Evolutionary conservation across 2,797 vertebrate genomes (phyloP), one percentile per base, ranked within the genome.

Genomic region (Eutrigla gurnardus): DNA sequence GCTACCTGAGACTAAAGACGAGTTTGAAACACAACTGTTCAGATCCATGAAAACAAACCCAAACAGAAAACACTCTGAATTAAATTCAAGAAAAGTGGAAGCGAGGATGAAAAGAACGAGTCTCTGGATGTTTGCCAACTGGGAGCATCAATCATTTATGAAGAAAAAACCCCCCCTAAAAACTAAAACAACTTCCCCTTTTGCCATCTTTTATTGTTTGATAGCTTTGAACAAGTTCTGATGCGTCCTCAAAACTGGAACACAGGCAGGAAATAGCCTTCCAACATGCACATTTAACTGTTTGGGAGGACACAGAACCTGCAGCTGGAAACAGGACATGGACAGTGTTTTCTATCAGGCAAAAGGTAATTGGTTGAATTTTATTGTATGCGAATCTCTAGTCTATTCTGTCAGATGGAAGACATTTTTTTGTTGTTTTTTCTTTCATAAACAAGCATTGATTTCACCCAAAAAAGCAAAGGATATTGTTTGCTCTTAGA

Each of bases 161-260:
- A 25, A 65, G 67, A 67, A 72, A 71, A 75, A 78, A 73, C n/a
- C n/a, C n/a, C n/a, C n/a, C 25, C 25, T 25, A 25, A 25, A 25
- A 25, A 25, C 25, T 66, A 68, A 78, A 71, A 36, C 54, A 65
- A 58, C 75, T 70, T 81, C 70, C 76, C 35, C 53, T 73, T 65
- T 73, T 70, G 62, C 69, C 66, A 53, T 76, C 77, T 84, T 82
- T 70, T 50, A 66, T 81, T 83, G 80, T 87, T 74, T 85, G 80
- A 87, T 64, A 81, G 43, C 78, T 89, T 87, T 90, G 83, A 92
- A 84, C 75, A 83, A 84, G 66, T 84, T 77, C 52, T 74, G 82
- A 80, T 74, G 78, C 62, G 13, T 65, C 52, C 45, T 70, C 17
- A 67, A 88, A 91, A 85, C 59, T 85, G 66, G 81, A 87, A 58